These are phyloP conservation scores for Pluvialis apricaria DNA, from an alignment of 2,113 vertebrate species.

Conservation along the genomic window DNA sequence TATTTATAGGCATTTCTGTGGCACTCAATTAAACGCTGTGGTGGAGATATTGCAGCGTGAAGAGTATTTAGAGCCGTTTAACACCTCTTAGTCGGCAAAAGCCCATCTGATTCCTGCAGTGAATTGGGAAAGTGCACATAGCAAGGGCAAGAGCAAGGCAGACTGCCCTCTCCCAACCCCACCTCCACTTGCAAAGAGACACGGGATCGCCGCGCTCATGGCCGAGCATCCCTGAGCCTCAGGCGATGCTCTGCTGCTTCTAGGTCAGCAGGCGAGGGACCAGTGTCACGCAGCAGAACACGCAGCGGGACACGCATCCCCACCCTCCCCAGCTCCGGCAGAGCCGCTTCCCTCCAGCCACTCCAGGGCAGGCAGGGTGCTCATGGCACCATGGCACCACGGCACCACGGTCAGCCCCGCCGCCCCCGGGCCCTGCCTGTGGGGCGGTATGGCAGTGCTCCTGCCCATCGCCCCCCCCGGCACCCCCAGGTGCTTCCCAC, in stretches of 20 bases:
- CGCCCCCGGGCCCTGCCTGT: not conserved
- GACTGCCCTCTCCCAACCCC: not conserved
- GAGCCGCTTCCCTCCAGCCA: not conserved
- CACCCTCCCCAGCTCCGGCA: not conserved
- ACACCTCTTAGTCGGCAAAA: constrained; percentile 57
- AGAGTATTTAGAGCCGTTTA: constrained; percentile 53
- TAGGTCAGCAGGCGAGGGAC: not conserved
- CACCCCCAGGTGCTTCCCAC: not conserved
- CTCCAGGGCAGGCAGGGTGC: not conserved
- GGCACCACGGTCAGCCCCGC: not conserved
- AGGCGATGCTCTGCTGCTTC: fast-evolving
- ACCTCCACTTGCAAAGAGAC: not conserved
- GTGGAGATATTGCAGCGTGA: constrained; percentile 44
- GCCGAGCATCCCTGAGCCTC: not conserved
- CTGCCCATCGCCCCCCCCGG: not conserved
- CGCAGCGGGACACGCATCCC: not conserved
- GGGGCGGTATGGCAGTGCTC: not conserved
- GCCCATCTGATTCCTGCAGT: constrained; percentile 7
- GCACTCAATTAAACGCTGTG: constrained; percentile 58
- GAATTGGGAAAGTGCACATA: not conserved
- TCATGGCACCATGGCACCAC: not conserved
- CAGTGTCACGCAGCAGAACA: fast-evolving
- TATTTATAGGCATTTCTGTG: constrained; percentile 61
- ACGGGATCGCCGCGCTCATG: not conserved
- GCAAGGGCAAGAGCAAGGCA: constrained; percentile 5